Conservation (phyloP, 2,113 vertebrate species). For the Diadophis punctatus region DNA sequence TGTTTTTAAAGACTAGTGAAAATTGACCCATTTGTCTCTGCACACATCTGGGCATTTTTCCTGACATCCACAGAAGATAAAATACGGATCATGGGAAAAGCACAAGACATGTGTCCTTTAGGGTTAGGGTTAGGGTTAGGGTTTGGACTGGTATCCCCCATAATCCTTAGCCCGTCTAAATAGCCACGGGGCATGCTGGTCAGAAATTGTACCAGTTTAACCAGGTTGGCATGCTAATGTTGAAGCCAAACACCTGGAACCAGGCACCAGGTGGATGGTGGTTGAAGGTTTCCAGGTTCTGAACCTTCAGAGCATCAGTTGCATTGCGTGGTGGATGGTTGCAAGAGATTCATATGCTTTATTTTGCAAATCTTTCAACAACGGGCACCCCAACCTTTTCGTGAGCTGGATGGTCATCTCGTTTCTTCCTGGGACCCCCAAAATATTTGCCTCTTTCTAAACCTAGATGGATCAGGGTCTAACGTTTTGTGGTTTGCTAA, state of each 20-base stretch:
- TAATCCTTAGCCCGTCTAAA: not conserved
- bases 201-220: not conserved
- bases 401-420: not conserved
- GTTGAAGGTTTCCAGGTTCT: not conserved
- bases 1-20: not conserved
- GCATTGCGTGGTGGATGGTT: not conserved
- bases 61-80: not conserved
- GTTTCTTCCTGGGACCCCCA: not conserved
- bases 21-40: not conserved
- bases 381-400: not conserved
- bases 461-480: not conserved
- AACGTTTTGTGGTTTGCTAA: not conserved
- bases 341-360: not conserved
- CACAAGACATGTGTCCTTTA: not conserved
- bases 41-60: not conserved
- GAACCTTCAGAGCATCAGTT: not conserved
- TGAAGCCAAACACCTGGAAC: not conserved
- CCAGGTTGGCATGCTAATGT: not conserved
- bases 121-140: no score
- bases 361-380: not conserved
- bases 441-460: not conserved
- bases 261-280: no score
- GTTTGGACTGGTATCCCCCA: not conserved
- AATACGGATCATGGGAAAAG: not conserved
- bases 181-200: not conserved